Conservation (phyloP, 1,140 invertebrate genomes). For the Solen grandis region DNA sequence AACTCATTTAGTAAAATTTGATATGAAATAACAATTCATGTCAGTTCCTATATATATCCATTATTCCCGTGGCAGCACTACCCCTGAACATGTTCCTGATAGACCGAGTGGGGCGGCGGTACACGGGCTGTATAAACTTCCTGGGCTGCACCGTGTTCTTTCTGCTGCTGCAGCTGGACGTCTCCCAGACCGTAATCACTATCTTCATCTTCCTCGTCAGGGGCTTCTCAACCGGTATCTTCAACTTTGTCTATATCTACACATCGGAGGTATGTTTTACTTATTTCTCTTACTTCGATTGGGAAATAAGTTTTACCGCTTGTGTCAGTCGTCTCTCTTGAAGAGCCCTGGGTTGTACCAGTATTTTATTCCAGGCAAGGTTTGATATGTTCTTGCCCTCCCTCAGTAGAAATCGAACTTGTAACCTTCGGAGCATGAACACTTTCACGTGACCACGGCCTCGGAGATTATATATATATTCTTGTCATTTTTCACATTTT, state of each 20-base stretch:
- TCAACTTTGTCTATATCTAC: slow-evolving; percentile 97
- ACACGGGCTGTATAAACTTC: slow-evolving; percentile 95
- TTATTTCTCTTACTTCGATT: background rate
- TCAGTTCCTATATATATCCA: slow-evolving; percentile 89
- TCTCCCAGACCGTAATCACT: slow-evolving; percentile 82
- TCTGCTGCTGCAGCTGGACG: slow-evolving; percentile 89
- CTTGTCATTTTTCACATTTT: too few species aligned
- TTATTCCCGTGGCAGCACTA: slow-evolving; percentile 84
- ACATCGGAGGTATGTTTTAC: slow-evolving; percentile 89
- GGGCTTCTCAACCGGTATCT: slow-evolving; percentile 94
- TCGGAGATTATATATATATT: too few species aligned
- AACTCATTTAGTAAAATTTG: background rate
- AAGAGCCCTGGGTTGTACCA: too few species aligned
- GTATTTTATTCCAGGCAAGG: too few species aligned
- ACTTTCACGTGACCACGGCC: too few species aligned
- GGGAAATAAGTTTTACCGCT: too few species aligned
- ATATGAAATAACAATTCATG: background rate
- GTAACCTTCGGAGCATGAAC: too few species aligned
- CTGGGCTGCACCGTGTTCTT: slow-evolving; percentile 91
- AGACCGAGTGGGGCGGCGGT: slow-evolving; percentile 93
- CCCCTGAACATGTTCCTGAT: slow-evolving; percentile 88
- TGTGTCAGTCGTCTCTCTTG: too few species aligned
- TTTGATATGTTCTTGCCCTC: too few species aligned
- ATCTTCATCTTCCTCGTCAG: slow-evolving; percentile 84
- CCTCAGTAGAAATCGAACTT: too few species aligned